Evolutionary conservation across 2,797 vertebrate genomes (phyloP).

Genomic region (Sylvilagus floridanus): DNA sequence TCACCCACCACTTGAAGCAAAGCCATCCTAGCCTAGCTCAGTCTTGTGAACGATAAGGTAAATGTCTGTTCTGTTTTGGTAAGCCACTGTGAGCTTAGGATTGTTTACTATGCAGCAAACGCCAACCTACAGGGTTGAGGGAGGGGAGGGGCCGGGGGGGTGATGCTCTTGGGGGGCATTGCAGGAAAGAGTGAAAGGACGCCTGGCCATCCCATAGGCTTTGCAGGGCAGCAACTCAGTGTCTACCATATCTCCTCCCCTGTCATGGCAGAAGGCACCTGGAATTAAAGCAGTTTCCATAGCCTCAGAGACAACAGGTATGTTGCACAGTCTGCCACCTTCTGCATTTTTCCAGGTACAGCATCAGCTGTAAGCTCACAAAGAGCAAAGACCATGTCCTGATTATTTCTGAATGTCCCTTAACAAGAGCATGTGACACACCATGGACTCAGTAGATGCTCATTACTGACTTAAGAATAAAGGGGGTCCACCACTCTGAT

Average conservation of each 20-base stretch:
- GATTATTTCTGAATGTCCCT: not conserved
- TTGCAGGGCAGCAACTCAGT: fast-evolving
- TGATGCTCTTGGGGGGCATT: not conserved
- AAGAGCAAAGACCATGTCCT: not conserved
- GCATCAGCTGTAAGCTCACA: not conserved
- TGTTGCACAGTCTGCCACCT: not conserved
- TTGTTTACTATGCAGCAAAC: not conserved
- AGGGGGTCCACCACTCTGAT: not conserved
- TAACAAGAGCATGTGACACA: not conserved
- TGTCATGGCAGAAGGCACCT: not conserved
- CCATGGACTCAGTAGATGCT: not conserved
- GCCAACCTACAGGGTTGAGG: too few species aligned
- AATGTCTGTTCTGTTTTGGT: not conserved
- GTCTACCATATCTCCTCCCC: not conserved
- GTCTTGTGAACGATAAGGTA: not conserved
- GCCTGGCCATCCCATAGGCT: too few species aligned
- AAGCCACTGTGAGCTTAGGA: not conserved
- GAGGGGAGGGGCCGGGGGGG: not conserved
- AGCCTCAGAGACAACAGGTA: not conserved
- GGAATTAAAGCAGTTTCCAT: not conserved
- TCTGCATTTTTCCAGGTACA: not conserved
- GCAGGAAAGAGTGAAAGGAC: not conserved
- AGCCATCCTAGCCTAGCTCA: not conserved
- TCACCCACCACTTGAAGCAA: not conserved
- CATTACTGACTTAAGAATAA: not conserved